These are phyloP conservation scores for Stenotaenia linearis DNA, from an alignment of 2,888 invertebrate species.

Conservation along the genomic window DNA sequence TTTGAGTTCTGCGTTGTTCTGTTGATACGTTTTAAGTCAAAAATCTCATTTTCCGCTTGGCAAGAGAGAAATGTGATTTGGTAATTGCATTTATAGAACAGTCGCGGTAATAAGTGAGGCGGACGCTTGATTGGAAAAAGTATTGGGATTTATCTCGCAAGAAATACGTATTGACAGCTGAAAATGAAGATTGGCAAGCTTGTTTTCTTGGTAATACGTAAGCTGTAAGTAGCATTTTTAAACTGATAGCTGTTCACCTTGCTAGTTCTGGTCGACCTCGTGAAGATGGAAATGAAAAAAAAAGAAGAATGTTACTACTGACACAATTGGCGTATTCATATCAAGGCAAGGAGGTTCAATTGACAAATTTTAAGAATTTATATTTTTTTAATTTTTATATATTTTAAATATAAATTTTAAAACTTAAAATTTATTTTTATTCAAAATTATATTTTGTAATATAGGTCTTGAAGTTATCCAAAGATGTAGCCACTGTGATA, in stretches of 20 bases:
- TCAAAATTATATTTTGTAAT: background rate
- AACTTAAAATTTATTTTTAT: too few relatives aligned
- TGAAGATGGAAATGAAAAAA: background rate
- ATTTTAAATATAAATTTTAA: too few relatives aligned
- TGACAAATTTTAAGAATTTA: background rate
- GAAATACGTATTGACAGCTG: background rate
- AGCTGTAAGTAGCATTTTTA: background rate
- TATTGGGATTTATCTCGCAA: background rate
- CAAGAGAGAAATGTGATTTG: background rate
- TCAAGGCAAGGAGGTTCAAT: background rate
- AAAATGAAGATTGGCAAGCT: background rate
- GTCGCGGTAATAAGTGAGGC: background rate
- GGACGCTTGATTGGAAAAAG: background rate
- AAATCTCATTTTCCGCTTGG: conserved; percentile 4
- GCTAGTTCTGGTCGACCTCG: background rate
- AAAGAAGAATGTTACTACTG: background rate
- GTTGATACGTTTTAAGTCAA: background rate
- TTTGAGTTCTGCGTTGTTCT: background rate
- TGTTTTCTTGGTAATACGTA: background rate
- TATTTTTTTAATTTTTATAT: background rate
- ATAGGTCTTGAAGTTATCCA: background rate
- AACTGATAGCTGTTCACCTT: background rate
- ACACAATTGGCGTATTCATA: background rate
- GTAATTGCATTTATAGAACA: conserved; percentile 7
- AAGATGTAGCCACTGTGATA: background rate